Percentiles rank a stretch among this genome's conserved stretches.
Evolutionary conservation across 2,113 vertebrate species (phyloP).

Genomic region (Apteryx owenii): DNA sequence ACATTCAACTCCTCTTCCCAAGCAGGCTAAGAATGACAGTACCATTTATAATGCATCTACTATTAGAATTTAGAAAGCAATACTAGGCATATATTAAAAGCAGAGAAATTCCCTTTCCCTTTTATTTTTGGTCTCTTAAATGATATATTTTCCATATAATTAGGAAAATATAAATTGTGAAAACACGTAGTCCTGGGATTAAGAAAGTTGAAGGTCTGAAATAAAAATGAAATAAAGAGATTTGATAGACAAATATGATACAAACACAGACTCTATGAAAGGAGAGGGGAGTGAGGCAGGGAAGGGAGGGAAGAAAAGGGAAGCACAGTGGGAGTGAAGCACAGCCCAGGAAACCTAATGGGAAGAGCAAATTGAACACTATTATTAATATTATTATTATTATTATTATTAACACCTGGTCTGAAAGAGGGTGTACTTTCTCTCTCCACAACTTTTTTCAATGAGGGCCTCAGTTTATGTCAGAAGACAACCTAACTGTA

Average conservation of each 20-base stretch:
- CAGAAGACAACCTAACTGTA: neutral
- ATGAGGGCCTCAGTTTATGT: neutral
- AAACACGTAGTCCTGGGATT: neutral
- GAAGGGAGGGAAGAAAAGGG: neutral
- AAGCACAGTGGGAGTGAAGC: neutral
- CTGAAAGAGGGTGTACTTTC: neutral
- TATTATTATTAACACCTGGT: neutral
- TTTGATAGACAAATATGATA: neutral
- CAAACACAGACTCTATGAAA: neutral
- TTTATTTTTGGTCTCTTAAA: neutral
- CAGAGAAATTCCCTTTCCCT: neutral
- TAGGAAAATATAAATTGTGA: neutral
- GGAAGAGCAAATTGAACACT: neutral
- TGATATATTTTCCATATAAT: neutral
- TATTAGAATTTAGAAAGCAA: neutral
- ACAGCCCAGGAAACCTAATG: neutral
- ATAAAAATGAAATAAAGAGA: neutral
- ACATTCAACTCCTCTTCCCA: neutral
- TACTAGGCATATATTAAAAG: neutral
- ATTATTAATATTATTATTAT: neutral
- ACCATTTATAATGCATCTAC: neutral
- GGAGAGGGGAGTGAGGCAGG: neutral
- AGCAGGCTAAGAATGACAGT: neutral
- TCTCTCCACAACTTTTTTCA: neutral
- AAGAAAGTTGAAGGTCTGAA: neutral